A percentile compares a stretch with the other conserved stretches of the same genome.
phyloP scores from a whole-genome alignment of 2,888 invertebrate genomes.

The Hartigia nigra region DNA sequence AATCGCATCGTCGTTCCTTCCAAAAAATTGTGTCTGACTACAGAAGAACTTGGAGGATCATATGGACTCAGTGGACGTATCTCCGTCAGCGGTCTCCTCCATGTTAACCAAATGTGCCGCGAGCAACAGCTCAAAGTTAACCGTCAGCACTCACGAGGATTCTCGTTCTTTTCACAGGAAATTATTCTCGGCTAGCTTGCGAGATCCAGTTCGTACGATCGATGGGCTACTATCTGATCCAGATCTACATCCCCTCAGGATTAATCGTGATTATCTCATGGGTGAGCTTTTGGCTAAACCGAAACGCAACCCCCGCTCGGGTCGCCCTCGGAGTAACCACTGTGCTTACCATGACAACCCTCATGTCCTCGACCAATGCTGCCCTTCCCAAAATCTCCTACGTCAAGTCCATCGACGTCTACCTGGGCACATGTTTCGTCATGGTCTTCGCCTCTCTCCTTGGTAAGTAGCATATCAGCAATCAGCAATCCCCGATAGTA shows the following conservation, averaged over 20 bases:
- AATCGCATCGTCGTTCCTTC: not conserved
- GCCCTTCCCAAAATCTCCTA: slow-evolving; percentile 98
- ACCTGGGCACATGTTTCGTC: slow-evolving; percentile 97
- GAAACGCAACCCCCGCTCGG: slow-evolving; percentile 93
- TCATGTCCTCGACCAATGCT: slow-evolving; percentile 96
- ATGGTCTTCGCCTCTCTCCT: slow-evolving; percentile 98
- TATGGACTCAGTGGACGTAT: not conserved
- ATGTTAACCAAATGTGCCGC: not conserved
- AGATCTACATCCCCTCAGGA: slow-evolving; percentile 97
- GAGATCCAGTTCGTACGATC: slow-evolving; percentile 97
- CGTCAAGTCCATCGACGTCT: slow-evolving; percentile 97
- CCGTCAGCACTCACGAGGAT: not conserved
- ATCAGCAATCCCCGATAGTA: slow-evolving; percentile 12
- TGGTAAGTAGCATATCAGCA: slow-evolving; percentile 73
- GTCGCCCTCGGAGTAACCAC: slow-evolving; percentile 95
- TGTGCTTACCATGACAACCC: slow-evolving; percentile 97
- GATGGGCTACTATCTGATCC: slow-evolving; percentile 98
- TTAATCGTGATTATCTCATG: slow-evolving; percentile 97
- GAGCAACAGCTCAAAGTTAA: not conserved
- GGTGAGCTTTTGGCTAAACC: slow-evolving; percentile 97
- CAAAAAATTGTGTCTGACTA: not conserved
- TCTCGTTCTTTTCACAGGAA: slow-evolving; percentile 74
- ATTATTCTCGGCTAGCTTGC: slow-evolving; percentile 95
- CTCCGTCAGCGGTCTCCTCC: not conserved
- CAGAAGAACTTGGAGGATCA: not conserved